A percentile compares a stretch with the other conserved stretches of the same genome.
phyloP scores from a whole-genome alignment of 2,888 invertebrate species.

The Rhodophaea formosa region DNA sequence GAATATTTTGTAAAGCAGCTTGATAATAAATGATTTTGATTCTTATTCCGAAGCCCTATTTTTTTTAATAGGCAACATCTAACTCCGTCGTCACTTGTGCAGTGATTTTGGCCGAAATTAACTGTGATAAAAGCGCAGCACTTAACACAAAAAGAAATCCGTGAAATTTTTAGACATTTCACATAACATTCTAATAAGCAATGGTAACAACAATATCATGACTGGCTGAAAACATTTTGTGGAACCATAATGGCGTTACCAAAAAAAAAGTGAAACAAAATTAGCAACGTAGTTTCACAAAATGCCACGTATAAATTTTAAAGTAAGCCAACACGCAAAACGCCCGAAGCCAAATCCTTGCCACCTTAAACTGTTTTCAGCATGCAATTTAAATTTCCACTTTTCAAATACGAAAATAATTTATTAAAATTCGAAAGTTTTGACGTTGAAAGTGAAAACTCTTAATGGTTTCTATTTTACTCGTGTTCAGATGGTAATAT shows the following conservation, averaged over 20 bases:
- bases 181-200: not conserved
- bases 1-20: too few species aligned
- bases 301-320: slow-evolving; percentile 15
- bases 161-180: too few species aligned
- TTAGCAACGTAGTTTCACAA: slow-evolving; percentile 6
- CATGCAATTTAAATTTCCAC: slow-evolving; percentile 26
- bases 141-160: too few species aligned
- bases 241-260: not conserved
- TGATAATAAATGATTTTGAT: too few species aligned
- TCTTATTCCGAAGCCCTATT: too few species aligned
- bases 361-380: slow-evolving; percentile 24
- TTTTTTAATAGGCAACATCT: too few species aligned
- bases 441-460: slow-evolving; percentile 18
- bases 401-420: slow-evolving; percentile 25
- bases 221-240: not conserved
- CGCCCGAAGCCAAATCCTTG: slow-evolving; percentile 20
- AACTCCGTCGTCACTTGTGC: too few species aligned
- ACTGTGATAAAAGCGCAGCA: too few species aligned
- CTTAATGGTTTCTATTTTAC: slow-evolving; percentile 19
- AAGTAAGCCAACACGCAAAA: slow-evolving; percentile 19
- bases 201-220: not conserved
- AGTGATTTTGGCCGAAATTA: too few species aligned
- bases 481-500: slow-evolving; percentile 2
- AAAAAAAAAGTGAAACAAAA: not conserved
- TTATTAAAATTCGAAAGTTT: slow-evolving; percentile 26